A percentile compares a stretch with the other conserved stretches of the same genome.
These are phyloP conservation scores for Hemiscyllium ocellatum DNA, from an alignment of 2,113 vertebrate species.

Conservation along the genomic window DNA sequence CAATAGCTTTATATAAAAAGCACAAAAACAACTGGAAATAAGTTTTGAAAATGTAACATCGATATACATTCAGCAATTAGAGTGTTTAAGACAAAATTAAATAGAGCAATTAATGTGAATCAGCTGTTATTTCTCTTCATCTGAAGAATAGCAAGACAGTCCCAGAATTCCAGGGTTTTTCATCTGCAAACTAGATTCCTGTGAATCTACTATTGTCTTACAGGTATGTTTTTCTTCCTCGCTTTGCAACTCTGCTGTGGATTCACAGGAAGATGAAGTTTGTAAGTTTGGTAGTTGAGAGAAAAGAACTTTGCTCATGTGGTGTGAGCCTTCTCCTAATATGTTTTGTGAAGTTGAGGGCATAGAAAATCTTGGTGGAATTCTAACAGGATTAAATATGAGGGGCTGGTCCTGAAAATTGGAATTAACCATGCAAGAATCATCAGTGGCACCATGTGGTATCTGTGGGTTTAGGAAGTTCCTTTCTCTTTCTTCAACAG, in stretches of 20 bases:
- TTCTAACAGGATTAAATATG: conserved; percentile 51
- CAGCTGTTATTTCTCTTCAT: conserved; percentile 47
- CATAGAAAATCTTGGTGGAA: conserved; percentile 54
- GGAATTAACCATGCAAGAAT: conserved; percentile 16
- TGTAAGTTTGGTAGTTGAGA: conserved; percentile 56
- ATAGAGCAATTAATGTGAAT: neutral
- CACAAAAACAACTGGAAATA: neutral
- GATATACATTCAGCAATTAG: neutral
- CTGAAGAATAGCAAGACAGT: conserved; percentile 60
- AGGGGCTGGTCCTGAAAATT: conserved; percentile 60
- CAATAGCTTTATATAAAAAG: neutral
- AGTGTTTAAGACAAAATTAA: neutral
- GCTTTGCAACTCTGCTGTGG: neutral
- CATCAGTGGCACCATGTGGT: neutral
- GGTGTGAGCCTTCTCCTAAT: conserved; percentile 42
- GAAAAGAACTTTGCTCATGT: conserved; percentile 51
- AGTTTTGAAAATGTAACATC: neutral
- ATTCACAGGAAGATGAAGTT: neutral
- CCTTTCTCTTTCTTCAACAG: conserved; percentile 34
- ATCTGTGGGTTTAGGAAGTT: conserved; percentile 5
- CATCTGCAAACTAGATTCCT: neutral
- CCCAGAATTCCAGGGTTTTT: conserved; percentile 46
- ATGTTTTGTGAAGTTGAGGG: conserved; percentile 44
- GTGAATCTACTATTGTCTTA: neutral
- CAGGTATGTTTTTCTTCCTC: neutral